phyloP scores from a whole-genome alignment of 2,888 invertebrate species.

The Chorisops tibialis region DNA sequence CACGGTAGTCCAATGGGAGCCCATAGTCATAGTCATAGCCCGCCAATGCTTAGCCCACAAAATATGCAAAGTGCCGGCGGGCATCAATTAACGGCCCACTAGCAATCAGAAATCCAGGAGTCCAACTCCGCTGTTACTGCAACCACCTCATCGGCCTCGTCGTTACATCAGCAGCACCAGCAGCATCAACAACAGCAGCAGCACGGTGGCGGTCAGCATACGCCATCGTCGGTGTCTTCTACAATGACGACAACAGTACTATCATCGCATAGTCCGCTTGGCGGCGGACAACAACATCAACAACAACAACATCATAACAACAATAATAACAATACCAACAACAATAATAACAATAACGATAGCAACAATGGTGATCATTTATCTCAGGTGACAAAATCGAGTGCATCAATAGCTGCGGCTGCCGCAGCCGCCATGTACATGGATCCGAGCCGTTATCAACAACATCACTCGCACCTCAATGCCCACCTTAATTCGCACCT shows the following conservation, averaged over 20 bases:
- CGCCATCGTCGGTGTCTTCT: conserved; percentile 49
- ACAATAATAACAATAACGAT: conserved; percentile 38
- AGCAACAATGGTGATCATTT: conserved; percentile 39
- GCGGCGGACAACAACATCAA: conserved; percentile 42
- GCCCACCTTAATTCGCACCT: conserved; percentile 20
- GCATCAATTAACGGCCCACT: conserved; percentile 77
- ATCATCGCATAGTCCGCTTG: conserved; percentile 50
- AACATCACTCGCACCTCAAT: conserved; percentile 49
- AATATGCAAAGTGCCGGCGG: conserved; percentile 69
- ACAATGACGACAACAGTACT: conserved; percentile 51
- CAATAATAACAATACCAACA: conserved; percentile 41
- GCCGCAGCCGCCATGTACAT: conserved; percentile 53
- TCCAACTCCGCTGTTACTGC: conserved; percentile 55
- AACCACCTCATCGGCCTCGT: conserved; percentile 48
- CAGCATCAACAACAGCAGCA: conserved; percentile 47
- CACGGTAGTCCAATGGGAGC: conserved; percentile 82
- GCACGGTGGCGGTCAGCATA: conserved; percentile 43
- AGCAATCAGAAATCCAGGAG: conserved; percentile 83
- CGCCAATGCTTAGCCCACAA: conserved; percentile 81
- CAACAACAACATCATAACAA: conserved; percentile 41
- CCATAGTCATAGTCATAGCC: conserved; percentile 72
- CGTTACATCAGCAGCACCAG: conserved; percentile 40
- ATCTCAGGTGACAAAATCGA: conserved; percentile 42
- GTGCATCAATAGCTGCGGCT: conserved; percentile 51
- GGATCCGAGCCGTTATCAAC: conserved; percentile 52